phyloP scores from a whole-genome alignment of 2,113 vertebrate genomes.

The Thomomys bottae region DNA sequence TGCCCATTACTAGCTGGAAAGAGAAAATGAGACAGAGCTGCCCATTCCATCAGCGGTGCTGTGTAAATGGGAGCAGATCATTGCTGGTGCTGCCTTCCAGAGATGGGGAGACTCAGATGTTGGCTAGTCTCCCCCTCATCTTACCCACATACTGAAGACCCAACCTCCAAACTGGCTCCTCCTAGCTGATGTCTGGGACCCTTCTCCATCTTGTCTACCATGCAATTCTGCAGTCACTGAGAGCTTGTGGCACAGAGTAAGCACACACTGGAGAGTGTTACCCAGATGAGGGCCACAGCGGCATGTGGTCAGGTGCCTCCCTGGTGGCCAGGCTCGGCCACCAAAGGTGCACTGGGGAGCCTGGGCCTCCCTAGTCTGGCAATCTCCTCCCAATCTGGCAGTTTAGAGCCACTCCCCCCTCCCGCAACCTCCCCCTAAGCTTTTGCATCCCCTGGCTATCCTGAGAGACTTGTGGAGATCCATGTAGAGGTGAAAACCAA shows the following conservation, averaged over 20 bases:
- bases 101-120: neutral
- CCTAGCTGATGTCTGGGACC: neutral
- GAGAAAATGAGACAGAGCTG: neutral
- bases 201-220: neutral
- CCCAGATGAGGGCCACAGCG: accelerated
- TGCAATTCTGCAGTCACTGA: too few relatives aligned
- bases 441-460: too few relatives aligned
- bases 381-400: neutral
- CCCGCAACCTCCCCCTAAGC: too few relatives aligned
- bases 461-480: too few relatives aligned
- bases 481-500: too few relatives aligned
- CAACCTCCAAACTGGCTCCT: neutral
- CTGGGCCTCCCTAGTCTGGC: accelerated
- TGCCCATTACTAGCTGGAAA: neutral
- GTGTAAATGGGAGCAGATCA: neutral
- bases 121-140: too few relatives aligned
- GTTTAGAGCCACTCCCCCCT: neutral
- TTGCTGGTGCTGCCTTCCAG: too few relatives aligned
- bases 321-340: accelerated
- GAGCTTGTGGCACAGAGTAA: accelerated
- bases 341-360: neutral
- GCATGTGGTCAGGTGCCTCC: accelerated
- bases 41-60: neutral
- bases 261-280: accelerated
- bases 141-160: neutral